A percentile compares a stretch with the other conserved stretches of the same genome.
These are phyloP conservation scores for Lepidurus arcticus DNA, from an alignment of 1,140 invertebrate species.

Conservation along the genomic window DNA sequence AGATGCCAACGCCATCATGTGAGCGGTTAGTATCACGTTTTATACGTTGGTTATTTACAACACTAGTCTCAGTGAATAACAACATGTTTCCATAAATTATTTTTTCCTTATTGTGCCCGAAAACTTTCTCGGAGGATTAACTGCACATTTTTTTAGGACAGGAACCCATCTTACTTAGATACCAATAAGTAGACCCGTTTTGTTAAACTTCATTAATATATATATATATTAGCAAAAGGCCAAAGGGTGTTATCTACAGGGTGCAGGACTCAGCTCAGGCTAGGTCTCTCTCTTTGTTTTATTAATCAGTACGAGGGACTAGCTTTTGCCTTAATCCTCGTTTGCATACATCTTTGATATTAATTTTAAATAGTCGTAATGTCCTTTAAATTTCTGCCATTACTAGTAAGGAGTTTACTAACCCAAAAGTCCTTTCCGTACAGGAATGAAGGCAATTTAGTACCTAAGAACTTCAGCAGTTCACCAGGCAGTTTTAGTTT, in stretches of 20 bases:
- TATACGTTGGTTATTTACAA: too few relatives aligned
- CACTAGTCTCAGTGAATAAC: too few relatives aligned
- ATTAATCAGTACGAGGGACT: slow-evolving; percentile 25
- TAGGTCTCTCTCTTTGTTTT: slow-evolving; percentile 28
- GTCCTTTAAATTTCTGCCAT: not conserved
- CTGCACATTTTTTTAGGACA: not conserved
- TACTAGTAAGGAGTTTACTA: not conserved
- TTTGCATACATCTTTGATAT: slow-evolving; percentile 21
- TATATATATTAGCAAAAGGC: slow-evolving; percentile 29
- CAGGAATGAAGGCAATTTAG: too few relatives aligned
- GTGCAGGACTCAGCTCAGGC: slow-evolving; percentile 24
- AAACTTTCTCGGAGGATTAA: not conserved
- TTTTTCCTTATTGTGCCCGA: too few relatives aligned
- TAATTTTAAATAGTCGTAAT: not conserved
- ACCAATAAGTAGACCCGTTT: slow-evolving; percentile 15
- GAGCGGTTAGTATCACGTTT: too few relatives aligned
- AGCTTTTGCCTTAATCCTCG: slow-evolving; percentile 24
- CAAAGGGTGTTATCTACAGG: slow-evolving; percentile 16
- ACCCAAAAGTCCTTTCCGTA: not conserved
- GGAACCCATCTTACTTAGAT: not conserved
- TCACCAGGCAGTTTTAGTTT: too few relatives aligned
- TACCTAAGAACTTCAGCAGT: too few relatives aligned
- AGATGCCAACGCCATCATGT: too few relatives aligned
- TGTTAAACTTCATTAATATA: slow-evolving; percentile 23
- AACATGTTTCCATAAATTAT: too few relatives aligned